Evolutionary conservation across 2,888 invertebrate species (phyloP).

Genomic region (Nysson spinosus): DNA sequence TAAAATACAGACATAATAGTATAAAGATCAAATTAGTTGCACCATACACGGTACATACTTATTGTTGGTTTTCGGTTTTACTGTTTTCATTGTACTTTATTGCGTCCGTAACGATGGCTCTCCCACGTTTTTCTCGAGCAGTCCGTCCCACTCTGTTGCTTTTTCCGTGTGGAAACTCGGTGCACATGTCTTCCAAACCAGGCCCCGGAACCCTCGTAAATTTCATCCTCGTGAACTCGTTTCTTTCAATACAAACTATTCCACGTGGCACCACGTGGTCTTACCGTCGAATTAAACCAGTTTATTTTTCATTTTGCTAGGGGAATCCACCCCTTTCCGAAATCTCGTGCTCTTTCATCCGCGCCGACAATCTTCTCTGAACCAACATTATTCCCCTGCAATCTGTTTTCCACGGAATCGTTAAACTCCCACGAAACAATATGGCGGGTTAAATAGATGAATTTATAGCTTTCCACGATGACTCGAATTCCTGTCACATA

Average conservation of each 20-base stretch:
- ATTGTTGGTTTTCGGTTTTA: too few relatives aligned
- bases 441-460: too few relatives aligned
- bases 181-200: constrained; percentile 16
- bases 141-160: not conserved
- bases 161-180: constrained; percentile 9
- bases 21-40: too few relatives aligned
- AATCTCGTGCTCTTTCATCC: not conserved
- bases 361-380: not conserved
- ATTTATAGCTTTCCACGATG: too few relatives aligned
- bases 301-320: constrained; percentile 31
- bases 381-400: not conserved
- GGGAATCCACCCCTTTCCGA: not conserved
- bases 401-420: too few relatives aligned
- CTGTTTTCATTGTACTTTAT: too few relatives aligned
- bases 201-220: constrained; percentile 26
- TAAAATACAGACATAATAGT: too few relatives aligned
- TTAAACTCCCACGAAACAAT: too few relatives aligned
- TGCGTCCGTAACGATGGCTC: not conserved
- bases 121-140: constrained; percentile 43
- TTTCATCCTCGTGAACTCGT: constrained; percentile 32
- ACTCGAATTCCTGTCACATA: too few relatives aligned
- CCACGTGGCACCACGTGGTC: constrained; percentile 45
- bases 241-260: constrained; percentile 9
- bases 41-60: too few relatives aligned
- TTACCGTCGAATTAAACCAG: constrained; percentile 21